Base-by-base conservation (phyloP, 1,140 invertebrate species). In the Ephestia elutella region DNA sequence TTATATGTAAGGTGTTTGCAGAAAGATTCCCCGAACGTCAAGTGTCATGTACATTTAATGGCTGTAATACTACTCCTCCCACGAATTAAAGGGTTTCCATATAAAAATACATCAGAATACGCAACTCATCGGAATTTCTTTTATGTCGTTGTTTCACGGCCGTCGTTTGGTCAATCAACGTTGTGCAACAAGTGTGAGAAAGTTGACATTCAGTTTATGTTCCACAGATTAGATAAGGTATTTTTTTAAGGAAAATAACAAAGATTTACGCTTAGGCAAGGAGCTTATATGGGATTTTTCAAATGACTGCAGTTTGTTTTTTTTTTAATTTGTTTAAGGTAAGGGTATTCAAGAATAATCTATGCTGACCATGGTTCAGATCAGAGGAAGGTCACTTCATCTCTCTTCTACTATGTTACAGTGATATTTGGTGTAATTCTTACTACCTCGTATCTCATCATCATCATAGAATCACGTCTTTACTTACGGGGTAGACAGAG, bases 41-140 rank as follows among this genome's bases (percentile, higher is more conserved):
- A 13, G 38, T 44, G 49, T 50, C 49, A 21, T 50, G 19, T 20
- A 50, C 4, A 20, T 20, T 20, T 50, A 10, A 0, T 20, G 49
- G 20, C 49, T 20, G 49, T 50, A 19, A 50, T 50, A 20, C 18
- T 13, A 50, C 49, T 50, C 49, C 49, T 50, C 49, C 49, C 49
- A 50, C 49, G 10, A 44, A 44, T 44, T 44, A 44, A 44, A 17
- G 38, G 38, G 38, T 15, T 44, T 44, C 38, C 38, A 15, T 44
- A 44, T 44, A 44, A 44, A 44, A 44, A 44, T 44, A 15, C n/a
- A 15, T 44, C 2, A 3, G 15, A 44, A 44, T 44, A 17, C 13
- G 38, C 38, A 17, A 44, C 32, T 35, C 32, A 35, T 44, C 15
- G 38, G 38, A 44, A 44, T 44, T 44, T 44, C 38, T 44, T 44